These are phyloP conservation scores for Ginglymostoma cirratum DNA, from an alignment of 2,113 vertebrate species.

Conservation along the genomic window DNA sequence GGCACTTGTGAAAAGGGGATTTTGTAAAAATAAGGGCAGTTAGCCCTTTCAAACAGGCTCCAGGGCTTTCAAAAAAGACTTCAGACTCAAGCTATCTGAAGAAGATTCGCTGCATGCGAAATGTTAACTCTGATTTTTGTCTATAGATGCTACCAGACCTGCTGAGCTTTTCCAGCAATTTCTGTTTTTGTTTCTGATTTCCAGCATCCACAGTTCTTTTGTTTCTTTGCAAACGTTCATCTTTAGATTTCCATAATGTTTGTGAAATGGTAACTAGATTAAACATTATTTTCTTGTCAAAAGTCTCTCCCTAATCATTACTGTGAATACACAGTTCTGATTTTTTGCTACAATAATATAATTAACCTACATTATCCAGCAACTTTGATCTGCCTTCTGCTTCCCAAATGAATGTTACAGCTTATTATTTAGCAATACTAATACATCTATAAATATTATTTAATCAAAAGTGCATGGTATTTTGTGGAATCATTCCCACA, in stretches of 20 bases:
- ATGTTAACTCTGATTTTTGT: too few species aligned
- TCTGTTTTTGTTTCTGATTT: too few species aligned
- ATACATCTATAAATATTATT: neutral
- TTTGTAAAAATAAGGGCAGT: neutral
- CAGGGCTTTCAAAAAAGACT: neutral
- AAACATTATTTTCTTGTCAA: neutral
- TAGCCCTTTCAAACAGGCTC: neutral
- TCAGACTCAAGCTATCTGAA: neutral
- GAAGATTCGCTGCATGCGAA: too few species aligned
- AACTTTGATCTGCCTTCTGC: neutral
- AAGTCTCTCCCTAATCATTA: neutral
- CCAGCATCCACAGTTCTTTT: too few species aligned
- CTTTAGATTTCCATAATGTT: neutral
- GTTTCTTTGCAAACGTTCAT: neutral
- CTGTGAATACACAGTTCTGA: neutral
- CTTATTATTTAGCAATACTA: neutral
- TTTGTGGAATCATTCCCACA: neutral
- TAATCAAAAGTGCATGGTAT: neutral
- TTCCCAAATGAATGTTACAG: neutral
- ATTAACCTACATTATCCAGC: neutral
- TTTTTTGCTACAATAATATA: neutral
- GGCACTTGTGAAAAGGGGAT: neutral
- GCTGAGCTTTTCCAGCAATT: too few species aligned
- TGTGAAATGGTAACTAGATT: neutral
- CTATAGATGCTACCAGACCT: too few species aligned